Conservation (phyloP, 1,140 invertebrate species). For the Drosophila paulistorum region DNA sequence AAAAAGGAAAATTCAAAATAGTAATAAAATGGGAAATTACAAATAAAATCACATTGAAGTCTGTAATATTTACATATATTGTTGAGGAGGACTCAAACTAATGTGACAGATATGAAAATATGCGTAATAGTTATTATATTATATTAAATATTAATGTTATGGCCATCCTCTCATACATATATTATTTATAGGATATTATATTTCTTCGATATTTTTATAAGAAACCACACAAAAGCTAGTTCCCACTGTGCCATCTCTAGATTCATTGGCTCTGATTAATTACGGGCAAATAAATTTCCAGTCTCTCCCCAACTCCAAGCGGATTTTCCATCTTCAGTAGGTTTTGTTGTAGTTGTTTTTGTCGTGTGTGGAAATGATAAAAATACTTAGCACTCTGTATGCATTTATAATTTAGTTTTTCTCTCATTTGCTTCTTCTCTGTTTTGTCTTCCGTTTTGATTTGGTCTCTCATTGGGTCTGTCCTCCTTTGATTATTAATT, state of each 20-base stretch:
- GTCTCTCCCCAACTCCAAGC: background rate
- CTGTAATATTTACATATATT: too few species aligned
- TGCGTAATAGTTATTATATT: too few species aligned
- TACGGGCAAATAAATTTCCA: constrained; percentile 63
- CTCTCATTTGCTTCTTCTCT: constrained; percentile 13
- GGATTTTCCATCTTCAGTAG: background rate
- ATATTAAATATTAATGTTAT: too few species aligned
- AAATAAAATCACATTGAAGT: too few species aligned
- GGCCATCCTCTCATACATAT: too few species aligned
- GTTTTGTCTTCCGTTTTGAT: constrained; percentile 15
- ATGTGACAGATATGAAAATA: too few species aligned
- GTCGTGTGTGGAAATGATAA: constrained; percentile 54
- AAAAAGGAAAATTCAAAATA: too few species aligned
- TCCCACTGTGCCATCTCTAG: constrained; percentile 13
- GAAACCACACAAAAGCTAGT: background rate
- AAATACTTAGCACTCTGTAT: constrained; percentile 62
- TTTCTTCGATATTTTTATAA: too few species aligned
- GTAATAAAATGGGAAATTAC: too few species aligned
- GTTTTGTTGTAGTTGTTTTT: background rate
- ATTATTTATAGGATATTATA: too few species aligned
- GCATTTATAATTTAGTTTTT: constrained; percentile 30
- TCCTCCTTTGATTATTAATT: constrained; percentile 64
- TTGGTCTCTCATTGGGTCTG: constrained; percentile 18
- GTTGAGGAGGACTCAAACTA: too few species aligned
- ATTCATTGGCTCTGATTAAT: constrained; percentile 54